phyloP scores from a whole-genome alignment of 2,888 invertebrate genomes.

The Andrena trimmerana region DNA sequence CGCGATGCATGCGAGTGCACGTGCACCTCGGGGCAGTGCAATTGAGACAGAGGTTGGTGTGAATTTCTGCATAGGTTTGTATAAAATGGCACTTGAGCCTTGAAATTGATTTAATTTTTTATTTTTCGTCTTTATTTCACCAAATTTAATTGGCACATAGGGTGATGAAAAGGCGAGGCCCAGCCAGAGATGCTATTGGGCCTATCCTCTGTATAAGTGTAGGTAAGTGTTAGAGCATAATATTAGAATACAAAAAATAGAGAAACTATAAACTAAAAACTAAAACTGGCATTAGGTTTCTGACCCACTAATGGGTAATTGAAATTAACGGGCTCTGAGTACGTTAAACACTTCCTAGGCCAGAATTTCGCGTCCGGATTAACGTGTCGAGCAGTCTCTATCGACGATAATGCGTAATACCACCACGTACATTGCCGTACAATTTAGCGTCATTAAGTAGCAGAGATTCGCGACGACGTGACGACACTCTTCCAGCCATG shows the following conservation, averaged over 20 bases:
- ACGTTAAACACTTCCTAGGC: not conserved
- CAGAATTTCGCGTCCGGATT: constrained; percentile 25
- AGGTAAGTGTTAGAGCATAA: no score
- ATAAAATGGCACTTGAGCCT: not conserved
- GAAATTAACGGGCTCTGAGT: no score
- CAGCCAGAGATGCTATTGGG: no score
- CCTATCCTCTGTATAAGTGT: no score
- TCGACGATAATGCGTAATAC: constrained; percentile 18
- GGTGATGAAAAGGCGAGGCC: no score
- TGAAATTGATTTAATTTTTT: no score
- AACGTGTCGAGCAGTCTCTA: constrained; percentile 21
- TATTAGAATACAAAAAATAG: no score
- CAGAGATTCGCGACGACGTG: constrained; percentile 39
- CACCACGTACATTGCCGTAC: constrained; percentile 8
- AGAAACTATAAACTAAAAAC: no score
- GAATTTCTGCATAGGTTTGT: not conserved
- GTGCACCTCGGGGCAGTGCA: not conserved
- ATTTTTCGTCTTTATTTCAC: no score
- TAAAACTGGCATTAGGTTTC: no score
- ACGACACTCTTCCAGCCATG: constrained; percentile 29
- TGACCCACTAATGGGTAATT: no score
- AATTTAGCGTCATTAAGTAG: constrained; percentile 17
- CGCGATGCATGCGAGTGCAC: not conserved
- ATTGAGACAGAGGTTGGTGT: not conserved
- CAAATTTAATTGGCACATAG: no score